These are phyloP conservation scores for Dasypus novemcinctus DNA, from an alignment of 2,113 vertebrate genomes.

Conservation along the genomic window DNA sequence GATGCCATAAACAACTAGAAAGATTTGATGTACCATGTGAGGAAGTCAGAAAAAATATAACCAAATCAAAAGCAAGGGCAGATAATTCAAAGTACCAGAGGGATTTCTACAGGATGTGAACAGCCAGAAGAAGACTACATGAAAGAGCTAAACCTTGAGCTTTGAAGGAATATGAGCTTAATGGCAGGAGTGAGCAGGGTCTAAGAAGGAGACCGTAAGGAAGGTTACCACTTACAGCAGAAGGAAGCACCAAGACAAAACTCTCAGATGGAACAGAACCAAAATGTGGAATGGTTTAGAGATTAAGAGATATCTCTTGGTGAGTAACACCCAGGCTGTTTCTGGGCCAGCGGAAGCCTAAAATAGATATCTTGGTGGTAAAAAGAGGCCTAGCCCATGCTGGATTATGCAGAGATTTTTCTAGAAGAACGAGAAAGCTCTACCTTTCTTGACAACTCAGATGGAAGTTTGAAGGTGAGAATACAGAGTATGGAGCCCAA, in stretches of 20 bases:
- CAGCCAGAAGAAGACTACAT: background rate
- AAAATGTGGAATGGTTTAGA: slow-evolving; percentile 1
- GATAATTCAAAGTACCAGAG: background rate
- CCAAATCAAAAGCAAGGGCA: slow-evolving; percentile 9
- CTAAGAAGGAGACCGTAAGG: background rate
- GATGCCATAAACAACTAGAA: background rate
- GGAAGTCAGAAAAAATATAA: background rate
- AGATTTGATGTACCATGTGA: background rate
- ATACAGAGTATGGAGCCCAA: background rate
- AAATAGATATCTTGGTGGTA: background rate
- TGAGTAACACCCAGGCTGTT: background rate
- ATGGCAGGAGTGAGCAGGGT: background rate
- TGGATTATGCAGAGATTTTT: background rate
- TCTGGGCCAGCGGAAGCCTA: background rate
- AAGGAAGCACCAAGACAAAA: background rate
- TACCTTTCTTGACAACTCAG: background rate
- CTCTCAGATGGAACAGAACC: background rate
- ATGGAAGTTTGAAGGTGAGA: background rate
- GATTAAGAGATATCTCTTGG: background rate
- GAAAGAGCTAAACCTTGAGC: background rate
- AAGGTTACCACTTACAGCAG: background rate
- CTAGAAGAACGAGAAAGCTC: background rate
- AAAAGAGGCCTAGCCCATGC: background rate
- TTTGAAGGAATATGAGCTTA: background rate
- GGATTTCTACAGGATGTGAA: background rate